Base-by-base conservation (phyloP, 1,140 invertebrate species). In the Bombus sylvicola region DNA sequence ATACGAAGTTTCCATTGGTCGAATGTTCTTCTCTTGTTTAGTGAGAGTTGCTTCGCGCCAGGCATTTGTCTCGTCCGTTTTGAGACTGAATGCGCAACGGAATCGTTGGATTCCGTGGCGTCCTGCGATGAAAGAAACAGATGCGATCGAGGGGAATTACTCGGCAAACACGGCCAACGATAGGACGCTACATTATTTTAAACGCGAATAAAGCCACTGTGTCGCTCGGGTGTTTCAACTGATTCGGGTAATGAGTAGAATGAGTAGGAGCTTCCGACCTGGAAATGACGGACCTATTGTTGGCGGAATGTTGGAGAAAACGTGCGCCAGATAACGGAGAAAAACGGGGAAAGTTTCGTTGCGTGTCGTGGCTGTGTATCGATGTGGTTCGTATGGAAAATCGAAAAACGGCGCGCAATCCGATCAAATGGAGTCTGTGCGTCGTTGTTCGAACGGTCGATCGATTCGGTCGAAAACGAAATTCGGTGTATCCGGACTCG, bases 241-340 rank as follows among this genome's bases (percentile, higher is more conserved):
- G 79, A 71, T 79, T 59, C 81, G 57, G 66, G 25, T 89, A 90
- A 91, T 87, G 83, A 91, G 82, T 69, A 76, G 68, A 74, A 66
- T 22, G 77, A 79, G 87, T 74, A 79, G 47, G 47, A 85, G 77
- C 81, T 39, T 77, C 71, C 68, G 78, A 75, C 68, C 81, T 88
- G 87, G 25, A 91, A 91, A 89, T 77, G 88, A 90, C 80, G 88
- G 80, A 71, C 57, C 85, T 81, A 91, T 91, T 91, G 90, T 91
- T 89, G 80, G 43, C 71, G 68, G 41, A 12, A 47, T 28, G 84
- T 39, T 28, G 25, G 39, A 39, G 84, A 57, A 34, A 10, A 37
- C 41, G 78, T 31, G 57, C 37, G 53, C 37, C 82, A 57, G 80
- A 74, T 81, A 81, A 22, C 18, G 68, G 81, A 89, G 47, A 62